Evolutionary conservation across 2,888 invertebrate species (phyloP).

Genomic region (Netelia virgata): DNA sequence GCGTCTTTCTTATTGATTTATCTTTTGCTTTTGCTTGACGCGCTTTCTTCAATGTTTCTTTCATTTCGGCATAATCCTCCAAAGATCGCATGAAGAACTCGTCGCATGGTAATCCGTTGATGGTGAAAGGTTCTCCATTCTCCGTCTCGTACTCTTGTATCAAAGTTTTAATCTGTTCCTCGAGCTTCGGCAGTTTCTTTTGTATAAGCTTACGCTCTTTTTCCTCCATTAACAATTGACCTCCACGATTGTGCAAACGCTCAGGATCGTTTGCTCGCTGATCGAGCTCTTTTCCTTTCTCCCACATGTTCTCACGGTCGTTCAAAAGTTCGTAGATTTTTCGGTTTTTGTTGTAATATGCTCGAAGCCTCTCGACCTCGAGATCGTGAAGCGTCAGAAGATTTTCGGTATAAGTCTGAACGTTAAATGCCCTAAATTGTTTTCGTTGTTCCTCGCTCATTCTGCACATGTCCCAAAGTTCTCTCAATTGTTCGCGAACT

Average conservation of each 20-base stretch:
- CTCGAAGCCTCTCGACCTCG: conserved; percentile 90
- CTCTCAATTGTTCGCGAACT: conserved; percentile 89
- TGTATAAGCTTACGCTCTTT: conserved; percentile 93
- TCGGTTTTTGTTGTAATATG: conserved; percentile 89
- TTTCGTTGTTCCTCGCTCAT: conserved; percentile 88
- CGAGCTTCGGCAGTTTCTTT: conserved; percentile 91
- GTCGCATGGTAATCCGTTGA: conserved; percentile 88
- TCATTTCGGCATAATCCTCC: conserved; percentile 87
- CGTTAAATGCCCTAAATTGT: conserved; percentile 88
- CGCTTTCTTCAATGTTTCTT: conserved; percentile 81
- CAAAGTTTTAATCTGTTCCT: conserved; percentile 87
- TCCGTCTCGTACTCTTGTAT: conserved; percentile 86
- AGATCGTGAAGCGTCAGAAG: conserved; percentile 92
- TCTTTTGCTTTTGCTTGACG: conserved; percentile 86
- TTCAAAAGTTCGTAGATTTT: conserved; percentile 89
- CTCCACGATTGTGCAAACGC: conserved; percentile 94
- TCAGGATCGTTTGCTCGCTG: conserved; percentile 92
- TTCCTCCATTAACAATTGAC: conserved; percentile 94
- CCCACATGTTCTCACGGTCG: conserved; percentile 90
- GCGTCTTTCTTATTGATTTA: conserved; percentile 78
- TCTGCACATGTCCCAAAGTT: conserved; percentile 92
- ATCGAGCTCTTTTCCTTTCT: conserved; percentile 91
- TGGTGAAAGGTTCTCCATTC: conserved; percentile 87
- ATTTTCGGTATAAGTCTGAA: conserved; percentile 92
- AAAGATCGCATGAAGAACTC: conserved; percentile 88